These are phyloP conservation scores for Lanius ludovicianus DNA, from an alignment of 2,113 vertebrate species.

Conservation along the genomic window DNA sequence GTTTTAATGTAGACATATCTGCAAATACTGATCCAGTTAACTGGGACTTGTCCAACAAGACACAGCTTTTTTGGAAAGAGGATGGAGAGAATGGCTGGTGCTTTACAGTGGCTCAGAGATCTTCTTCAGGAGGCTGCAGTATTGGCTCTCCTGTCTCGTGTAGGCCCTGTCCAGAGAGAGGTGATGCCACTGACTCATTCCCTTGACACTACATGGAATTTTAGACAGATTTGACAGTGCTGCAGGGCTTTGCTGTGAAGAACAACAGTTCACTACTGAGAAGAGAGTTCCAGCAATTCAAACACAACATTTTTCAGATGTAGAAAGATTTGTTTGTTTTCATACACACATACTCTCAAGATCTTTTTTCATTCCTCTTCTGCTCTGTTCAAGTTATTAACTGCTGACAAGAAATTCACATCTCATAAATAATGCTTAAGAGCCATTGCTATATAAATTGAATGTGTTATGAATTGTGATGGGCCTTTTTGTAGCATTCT, in stretches of 20 bases:
- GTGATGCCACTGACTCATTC: not conserved
- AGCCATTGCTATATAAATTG: conserved; percentile 78
- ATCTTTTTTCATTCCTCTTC: conserved; percentile 53
- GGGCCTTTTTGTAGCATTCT: conserved; percentile 78
- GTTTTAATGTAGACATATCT: not conserved
- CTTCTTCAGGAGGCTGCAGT: not conserved
- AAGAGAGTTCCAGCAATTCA: conserved; percentile 36
- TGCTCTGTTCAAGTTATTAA: conserved; percentile 75
- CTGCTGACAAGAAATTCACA: conserved; percentile 81
- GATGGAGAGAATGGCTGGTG: not conserved
- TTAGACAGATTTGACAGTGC: conserved; percentile 20
- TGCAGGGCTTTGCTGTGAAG: not conserved
- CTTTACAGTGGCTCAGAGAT: not conserved
- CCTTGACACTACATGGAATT: not conserved
- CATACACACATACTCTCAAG: not conserved
- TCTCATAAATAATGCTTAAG: conserved; percentile 87
- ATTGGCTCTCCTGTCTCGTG: not conserved
- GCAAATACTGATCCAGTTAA: not conserved
- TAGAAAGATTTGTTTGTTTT: conserved; percentile 47
- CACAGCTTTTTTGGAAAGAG: not conserved
- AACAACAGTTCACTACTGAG: conserved; percentile 9
- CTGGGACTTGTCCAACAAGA: not conserved
- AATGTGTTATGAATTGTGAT: conserved; percentile 82
- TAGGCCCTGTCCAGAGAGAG: not conserved
- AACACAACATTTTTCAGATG: conserved; percentile 39